A percentile compares a stretch with the other conserved stretches of the same genome.
These are phyloP conservation scores for Chaetura pelagica DNA, from an alignment of 2,113 vertebrate genomes.

Conservation along the genomic window DNA sequence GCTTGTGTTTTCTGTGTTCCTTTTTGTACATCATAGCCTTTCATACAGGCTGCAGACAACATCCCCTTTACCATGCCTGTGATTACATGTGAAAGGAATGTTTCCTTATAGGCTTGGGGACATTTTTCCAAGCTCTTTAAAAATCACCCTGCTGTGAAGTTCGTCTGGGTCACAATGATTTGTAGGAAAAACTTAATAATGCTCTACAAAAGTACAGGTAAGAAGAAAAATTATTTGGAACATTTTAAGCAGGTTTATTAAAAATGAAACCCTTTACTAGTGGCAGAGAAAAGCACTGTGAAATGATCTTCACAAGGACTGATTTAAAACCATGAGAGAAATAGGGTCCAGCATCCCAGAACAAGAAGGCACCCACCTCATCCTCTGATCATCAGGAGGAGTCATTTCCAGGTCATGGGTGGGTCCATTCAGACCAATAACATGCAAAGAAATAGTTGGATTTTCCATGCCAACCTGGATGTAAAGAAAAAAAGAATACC, in stretches of 20 bases:
- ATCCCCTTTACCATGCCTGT: background rate
- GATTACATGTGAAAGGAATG: background rate
- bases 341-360: accelerated
- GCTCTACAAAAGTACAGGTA: background rate
- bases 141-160: background rate
- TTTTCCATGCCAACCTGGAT: slow-evolving; percentile 93
- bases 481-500: background rate
- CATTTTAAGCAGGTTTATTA: background rate
- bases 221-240: background rate
- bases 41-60: background rate
- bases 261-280: background rate
- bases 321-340: background rate
- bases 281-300: background rate
- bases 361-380: slow-evolving; percentile 81
- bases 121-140: background rate
- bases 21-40: background rate
- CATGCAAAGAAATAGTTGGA: slow-evolving; percentile 90
- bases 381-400: slow-evolving; percentile 89
- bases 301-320: background rate
- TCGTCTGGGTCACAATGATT: background rate
- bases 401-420: slow-evolving; percentile 94
- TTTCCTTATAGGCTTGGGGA: background rate
- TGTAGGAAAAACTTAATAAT: background rate
- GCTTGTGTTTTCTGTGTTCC: background rate
- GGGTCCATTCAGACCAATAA: slow-evolving; percentile 94